Conservation (phyloP, 1,140 invertebrate species). For the Lasioglossum baleicum region DNA sequence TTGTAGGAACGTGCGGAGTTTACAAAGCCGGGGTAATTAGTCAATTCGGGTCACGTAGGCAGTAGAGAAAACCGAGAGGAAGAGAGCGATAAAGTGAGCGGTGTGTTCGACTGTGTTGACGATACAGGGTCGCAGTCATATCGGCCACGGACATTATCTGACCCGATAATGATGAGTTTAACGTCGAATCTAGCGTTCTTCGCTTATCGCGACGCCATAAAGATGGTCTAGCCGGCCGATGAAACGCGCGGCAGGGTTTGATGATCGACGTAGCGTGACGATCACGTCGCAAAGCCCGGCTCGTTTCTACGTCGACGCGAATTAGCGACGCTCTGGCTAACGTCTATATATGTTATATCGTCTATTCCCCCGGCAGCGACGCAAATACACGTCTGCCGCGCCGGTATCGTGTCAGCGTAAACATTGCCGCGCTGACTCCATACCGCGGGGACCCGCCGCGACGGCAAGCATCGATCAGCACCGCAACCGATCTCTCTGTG, state of each 20-base stretch:
- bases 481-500: conserved; percentile 6
- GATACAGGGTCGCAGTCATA: conserved; percentile 11
- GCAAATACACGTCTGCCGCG: conserved; percentile 38
- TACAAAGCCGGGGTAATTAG: too few relatives aligned
- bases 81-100: neutral
- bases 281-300: conserved; percentile 18
- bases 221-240: conserved; percentile 33
- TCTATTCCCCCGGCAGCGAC: conserved; percentile 25
- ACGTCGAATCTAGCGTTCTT: conserved; percentile 36
- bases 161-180: conserved; percentile 45
- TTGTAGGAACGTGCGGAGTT: too few relatives aligned
- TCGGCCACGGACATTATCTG: conserved; percentile 36
- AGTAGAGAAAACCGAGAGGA: conserved; percentile 3
- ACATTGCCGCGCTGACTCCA: conserved; percentile 26
- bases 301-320: conserved; percentile 22
- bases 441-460: conserved; percentile 19
- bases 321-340: conserved; percentile 52
- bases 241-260: conserved; percentile 36
- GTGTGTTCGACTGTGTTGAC: conserved; percentile 25
- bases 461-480: conserved; percentile 10
- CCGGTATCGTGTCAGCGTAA: conserved; percentile 41
- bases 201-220: conserved; percentile 45
- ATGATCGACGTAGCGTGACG: conserved; percentile 47
- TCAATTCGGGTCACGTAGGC: neutral
- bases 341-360: conserved; percentile 29